These are phyloP conservation scores for Cylloceria caligata DNA, from an alignment of 2,888 invertebrate genomes.

Conservation along the genomic window DNA sequence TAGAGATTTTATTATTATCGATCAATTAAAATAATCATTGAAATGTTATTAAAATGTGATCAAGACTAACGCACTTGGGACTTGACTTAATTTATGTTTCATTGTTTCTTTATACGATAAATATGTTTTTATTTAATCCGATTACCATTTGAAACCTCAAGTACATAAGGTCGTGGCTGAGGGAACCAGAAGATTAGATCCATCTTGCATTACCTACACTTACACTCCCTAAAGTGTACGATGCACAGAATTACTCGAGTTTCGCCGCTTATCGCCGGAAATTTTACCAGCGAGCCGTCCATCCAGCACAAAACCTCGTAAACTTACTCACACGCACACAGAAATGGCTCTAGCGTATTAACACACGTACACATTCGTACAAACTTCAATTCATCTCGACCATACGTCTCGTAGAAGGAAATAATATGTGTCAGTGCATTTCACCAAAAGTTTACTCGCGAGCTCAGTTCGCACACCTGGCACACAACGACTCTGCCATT, in stretches of 20 bases:
- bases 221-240: neutral
- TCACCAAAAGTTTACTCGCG: slow-evolving; percentile 57
- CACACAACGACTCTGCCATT: slow-evolving; percentile 13
- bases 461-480: slow-evolving; percentile 24
- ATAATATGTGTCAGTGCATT: slow-evolving; percentile 66
- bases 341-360: neutral
- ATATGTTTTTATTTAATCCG: slow-evolving; percentile 29
- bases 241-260: slow-evolving; percentile 51
- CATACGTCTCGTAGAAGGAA: slow-evolving; percentile 56
- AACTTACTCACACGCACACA: neutral
- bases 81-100: too few species aligned
- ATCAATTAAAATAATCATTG: neutral
- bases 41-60: neutral
- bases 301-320: slow-evolving; percentile 32
- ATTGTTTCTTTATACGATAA: too few species aligned
- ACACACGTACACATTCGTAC: slow-evolving; percentile 42
- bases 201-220: slow-evolving; percentile 1
- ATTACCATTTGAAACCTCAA: neutral
- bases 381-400: slow-evolving; percentile 57
- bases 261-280: slow-evolving; percentile 54
- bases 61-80: neutral
- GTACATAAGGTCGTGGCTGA: slow-evolving; percentile 9
- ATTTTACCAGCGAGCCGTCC: slow-evolving; percentile 60
- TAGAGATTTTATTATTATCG: neutral
- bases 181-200: slow-evolving; percentile 19